These are phyloP conservation scores for Brachypteracias leptosomus DNA, from an alignment of 2,113 vertebrate genomes.

Conservation along the genomic window DNA sequence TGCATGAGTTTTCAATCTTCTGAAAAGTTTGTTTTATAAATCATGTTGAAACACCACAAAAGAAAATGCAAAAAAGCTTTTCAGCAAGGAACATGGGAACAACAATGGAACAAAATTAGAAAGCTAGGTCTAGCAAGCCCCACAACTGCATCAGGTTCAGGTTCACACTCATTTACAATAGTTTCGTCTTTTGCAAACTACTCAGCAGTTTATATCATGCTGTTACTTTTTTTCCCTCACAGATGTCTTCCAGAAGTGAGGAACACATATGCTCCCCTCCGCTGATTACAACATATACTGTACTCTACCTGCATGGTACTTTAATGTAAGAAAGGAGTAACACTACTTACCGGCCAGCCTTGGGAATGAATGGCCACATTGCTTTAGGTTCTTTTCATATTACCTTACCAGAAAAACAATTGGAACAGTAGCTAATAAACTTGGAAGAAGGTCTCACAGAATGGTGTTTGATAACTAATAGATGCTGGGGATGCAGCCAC, in stretches of 20 bases:
- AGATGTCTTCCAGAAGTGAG: not conserved
- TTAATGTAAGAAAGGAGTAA: not conserved
- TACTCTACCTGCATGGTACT: not conserved
- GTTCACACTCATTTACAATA: not conserved
- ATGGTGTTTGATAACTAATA: not conserved
- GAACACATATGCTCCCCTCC: not conserved
- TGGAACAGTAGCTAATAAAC: not conserved
- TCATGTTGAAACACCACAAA: not conserved
- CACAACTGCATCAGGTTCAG: not conserved
- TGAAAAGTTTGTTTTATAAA: not conserved
- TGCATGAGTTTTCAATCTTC: not conserved
- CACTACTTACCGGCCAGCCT: not conserved
- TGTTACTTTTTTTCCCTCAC: not conserved
- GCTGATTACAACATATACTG: not conserved
- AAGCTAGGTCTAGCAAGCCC: not conserved
- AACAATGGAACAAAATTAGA: not conserved
- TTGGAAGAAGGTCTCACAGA: not conserved
- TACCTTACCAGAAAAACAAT: not conserved
- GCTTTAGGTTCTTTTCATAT: not conserved
- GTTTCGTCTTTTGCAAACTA: not conserved
- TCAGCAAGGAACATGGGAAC: not conserved
- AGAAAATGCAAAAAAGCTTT: not conserved
- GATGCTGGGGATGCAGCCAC: not conserved
- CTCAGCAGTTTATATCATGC: not conserved
- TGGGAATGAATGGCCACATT: not conserved